These are phyloP conservation scores for Mellilla xanthometata DNA, from an alignment of 2,888 invertebrate species.

Conservation along the genomic window DNA sequence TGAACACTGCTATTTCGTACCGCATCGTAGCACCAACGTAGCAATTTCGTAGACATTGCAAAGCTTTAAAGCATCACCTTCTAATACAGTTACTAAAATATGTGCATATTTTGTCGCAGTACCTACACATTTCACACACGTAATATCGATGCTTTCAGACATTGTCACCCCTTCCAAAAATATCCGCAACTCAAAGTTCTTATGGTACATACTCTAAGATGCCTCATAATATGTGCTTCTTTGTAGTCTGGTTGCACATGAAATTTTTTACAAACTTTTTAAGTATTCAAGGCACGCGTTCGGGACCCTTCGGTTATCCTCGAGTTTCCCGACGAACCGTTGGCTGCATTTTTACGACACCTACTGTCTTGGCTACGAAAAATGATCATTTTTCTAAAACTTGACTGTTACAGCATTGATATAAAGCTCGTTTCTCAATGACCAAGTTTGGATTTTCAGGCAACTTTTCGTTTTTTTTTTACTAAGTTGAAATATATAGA, in stretches of 20 bases:
- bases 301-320: conserved; percentile 49
- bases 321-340: conserved; percentile 51
- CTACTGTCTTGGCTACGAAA: background rate
- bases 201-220: conserved; percentile 6
- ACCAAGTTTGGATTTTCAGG: too few species aligned
- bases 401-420: too few species aligned
- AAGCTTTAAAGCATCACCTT: background rate
- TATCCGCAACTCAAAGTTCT: background rate
- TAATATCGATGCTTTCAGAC: background rate
- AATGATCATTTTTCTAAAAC: too few species aligned
- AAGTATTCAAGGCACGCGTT: conserved; percentile 62
- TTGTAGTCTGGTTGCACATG: conserved; percentile 41
- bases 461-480: too few species aligned
- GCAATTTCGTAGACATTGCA: background rate
- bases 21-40: background rate
- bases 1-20: background rate
- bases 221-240: conserved; percentile 28
- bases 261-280: conserved; percentile 62
- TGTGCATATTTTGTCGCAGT: background rate
- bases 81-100: background rate
- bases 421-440: too few species aligned
- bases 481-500: conserved; percentile 21
- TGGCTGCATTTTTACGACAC: conserved; percentile 57
- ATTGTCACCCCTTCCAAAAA: background rate
- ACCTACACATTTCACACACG: background rate